Conservation (phyloP, 2,888 invertebrate species). For the Polymixis flavicincta region DNA sequence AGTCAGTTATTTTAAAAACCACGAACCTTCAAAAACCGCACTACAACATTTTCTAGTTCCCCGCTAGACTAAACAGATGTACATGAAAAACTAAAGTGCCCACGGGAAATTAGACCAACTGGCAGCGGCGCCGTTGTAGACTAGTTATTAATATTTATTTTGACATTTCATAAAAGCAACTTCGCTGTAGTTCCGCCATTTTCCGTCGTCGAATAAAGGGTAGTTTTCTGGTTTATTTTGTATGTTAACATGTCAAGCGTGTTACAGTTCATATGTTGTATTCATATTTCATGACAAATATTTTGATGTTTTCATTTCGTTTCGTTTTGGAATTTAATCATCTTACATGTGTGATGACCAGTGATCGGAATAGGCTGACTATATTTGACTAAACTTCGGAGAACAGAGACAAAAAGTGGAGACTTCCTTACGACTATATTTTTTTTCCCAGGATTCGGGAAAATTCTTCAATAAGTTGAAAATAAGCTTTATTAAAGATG, state of each 20-base stretch:
- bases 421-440: too few relatives aligned
- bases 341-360: not conserved
- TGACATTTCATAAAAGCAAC: slow-evolving; percentile 50
- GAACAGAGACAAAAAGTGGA: too few relatives aligned
- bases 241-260: slow-evolving; percentile 1
- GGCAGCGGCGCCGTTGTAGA: slow-evolving; percentile 17
- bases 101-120: slow-evolving; percentile 62
- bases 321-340: not conserved
- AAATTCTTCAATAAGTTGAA: too few relatives aligned
- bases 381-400: too few relatives aligned
- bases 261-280: not conserved
- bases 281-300: slow-evolving; percentile 4
- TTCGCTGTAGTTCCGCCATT: slow-evolving; percentile 29
- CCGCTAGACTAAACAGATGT: slow-evolving; percentile 23
- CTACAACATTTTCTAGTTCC: slow-evolving; percentile 4
- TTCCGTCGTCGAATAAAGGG: slow-evolving; percentile 21
- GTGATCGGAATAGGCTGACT: too few relatives aligned
- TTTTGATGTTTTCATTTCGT: slow-evolving; percentile 9
- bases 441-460: too few relatives aligned
- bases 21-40: not conserved
- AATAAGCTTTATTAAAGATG: too few relatives aligned
- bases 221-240: slow-evolving; percentile 17
- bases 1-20: slow-evolving; percentile 30
- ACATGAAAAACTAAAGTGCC: slow-evolving; percentile 51
- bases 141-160: slow-evolving; percentile 59